These are phyloP conservation scores for Scelioninae gen. 1 DNA, from an alignment of 2,888 invertebrate genomes.

Conservation along the genomic window DNA sequence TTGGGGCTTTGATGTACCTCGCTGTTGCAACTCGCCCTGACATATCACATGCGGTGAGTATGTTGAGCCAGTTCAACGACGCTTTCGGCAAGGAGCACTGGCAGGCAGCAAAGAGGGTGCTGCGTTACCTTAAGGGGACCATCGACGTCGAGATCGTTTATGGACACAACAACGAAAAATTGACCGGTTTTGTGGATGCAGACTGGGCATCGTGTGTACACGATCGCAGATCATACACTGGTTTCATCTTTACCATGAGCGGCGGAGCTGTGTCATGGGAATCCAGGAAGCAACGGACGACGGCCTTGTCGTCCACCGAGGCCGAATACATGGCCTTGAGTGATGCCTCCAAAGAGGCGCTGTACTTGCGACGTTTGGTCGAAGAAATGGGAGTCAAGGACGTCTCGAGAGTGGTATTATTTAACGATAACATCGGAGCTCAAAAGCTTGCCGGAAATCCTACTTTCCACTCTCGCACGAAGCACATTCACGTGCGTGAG, in stretches of 20 bases:
- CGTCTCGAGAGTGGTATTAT: background rate
- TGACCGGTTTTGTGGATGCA: slow-evolving; percentile 21
- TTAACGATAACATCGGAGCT: slow-evolving; percentile 44
- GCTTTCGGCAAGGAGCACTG: slow-evolving; percentile 22
- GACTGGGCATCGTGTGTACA: slow-evolving; percentile 3
- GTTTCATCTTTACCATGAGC: slow-evolving; percentile 10
- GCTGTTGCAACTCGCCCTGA: slow-evolving; percentile 30
- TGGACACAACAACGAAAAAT: background rate
- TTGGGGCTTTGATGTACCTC: slow-evolving; percentile 34
- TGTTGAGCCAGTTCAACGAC: too few species aligned
- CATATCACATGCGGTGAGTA: too few species aligned
- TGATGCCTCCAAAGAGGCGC: slow-evolving; percentile 41
- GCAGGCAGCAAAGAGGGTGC: slow-evolving; percentile 44
- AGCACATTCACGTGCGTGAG: slow-evolving; percentile 36
- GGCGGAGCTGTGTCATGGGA: slow-evolving; percentile 22
- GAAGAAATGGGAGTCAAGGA: slow-evolving; percentile 2
- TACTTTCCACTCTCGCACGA: too few species aligned
- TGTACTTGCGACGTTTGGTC: slow-evolving; percentile 24
- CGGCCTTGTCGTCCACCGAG: slow-evolving; percentile 32
- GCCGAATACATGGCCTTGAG: slow-evolving; percentile 26
- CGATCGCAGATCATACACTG: slow-evolving; percentile 19
- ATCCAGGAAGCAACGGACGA: slow-evolving; percentile 36
- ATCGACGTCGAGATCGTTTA: slow-evolving; percentile 14
- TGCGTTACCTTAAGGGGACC: slow-evolving; percentile 19
- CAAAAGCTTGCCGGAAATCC: slow-evolving; percentile 33